Evolutionary conservation across 2,888 invertebrate species (phyloP), one percentile per base, ranked within the genome.

Genomic region (Cantharis flavilabris): DNA sequence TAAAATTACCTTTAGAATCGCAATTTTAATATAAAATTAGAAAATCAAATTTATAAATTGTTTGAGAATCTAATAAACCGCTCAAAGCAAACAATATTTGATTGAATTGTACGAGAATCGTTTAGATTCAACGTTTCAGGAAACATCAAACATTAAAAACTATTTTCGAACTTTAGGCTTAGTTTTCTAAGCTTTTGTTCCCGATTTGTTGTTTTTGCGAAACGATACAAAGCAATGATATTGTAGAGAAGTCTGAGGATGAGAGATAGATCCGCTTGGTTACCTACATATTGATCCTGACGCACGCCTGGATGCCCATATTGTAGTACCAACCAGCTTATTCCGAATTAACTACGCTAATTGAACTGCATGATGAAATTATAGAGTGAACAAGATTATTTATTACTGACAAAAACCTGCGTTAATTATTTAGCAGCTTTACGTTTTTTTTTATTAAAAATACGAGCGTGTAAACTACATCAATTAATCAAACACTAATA

Each of bases 311-410:
- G 83, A 76, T 81, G 80, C 82, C 81, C 81, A 80, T 80, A 82
- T 82, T 83, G 83, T 83, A 49, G 49, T 49, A 82, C 84, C 84
- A 84, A 83, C 82, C 81, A 81, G 84, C 83, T 84, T 84, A 84
- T 82, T 82, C 82, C 81, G 81, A 84, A 85, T 85, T 85, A 85
- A 84, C 84, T 84, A 84, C 83, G 84, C 82, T 84, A 85, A 85
- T 85, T 85, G 85, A 85, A 84, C 84, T 83, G 84, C 80, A 84
- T 84, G 84, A 83, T 82, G 82, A 81, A 82, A 80, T 83, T 83
- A 83, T 82, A 79, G n/a, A 71, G 79, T 79, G 80, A 80, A 80
- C 77, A 64, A 78, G 80, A 83, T 83, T 83, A 83, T 82, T 83
- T 82, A 82, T 82, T 82, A 81, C 78, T 78, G 23, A 28, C 64